Conservation (phyloP, 1,140 invertebrate species). For the Zaprionus ghesquierei region DNA sequence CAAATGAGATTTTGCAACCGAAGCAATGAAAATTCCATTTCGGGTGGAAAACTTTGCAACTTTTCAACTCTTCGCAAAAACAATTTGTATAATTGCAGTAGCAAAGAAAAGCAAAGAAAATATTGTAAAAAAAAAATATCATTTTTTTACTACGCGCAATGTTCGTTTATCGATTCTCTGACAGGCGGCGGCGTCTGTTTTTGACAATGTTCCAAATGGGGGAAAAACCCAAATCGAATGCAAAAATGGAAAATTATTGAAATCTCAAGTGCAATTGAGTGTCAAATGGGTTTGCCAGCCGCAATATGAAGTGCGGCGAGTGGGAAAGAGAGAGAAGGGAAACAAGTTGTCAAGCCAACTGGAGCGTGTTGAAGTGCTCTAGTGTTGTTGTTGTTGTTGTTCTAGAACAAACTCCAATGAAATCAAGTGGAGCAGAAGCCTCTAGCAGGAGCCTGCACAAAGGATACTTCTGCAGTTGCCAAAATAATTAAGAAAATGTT, state of each 20-base stretch:
- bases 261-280: conserved; percentile 65
- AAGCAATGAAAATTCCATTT: conserved; percentile 41
- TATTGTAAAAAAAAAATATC: conserved; percentile 4
- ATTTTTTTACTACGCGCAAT: background rate
- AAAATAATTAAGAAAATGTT: conserved; percentile 79
- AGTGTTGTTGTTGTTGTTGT: conserved; percentile 5
- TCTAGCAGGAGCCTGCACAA: background rate
- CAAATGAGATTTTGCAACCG: conserved; percentile 41
- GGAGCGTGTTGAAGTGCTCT: conserved; percentile 44
- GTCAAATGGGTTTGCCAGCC: conserved; percentile 54
- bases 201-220: conserved; percentile 37
- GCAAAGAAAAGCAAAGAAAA: background rate
- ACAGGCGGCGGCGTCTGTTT: conserved; percentile 25
- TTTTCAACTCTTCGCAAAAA: conserved; percentile 11
- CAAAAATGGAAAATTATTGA: conserved; percentile 60
- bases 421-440: conserved; percentile 24
- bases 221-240: conserved; percentile 10
- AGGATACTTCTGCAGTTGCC: background rate
- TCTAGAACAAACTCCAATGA: conserved; percentile 31
- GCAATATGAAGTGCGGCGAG: conserved; percentile 1
- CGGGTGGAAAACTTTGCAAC: conserved; percentile 17
- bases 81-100: conserved; percentile 56
- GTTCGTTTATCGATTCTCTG: conserved; percentile 21
- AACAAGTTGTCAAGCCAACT: conserved; percentile 22
- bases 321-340: background rate